These are phyloP conservation scores for Choristoneura fumiferana DNA, from an alignment of 1,140 invertebrate species.

Conservation along the genomic window DNA sequence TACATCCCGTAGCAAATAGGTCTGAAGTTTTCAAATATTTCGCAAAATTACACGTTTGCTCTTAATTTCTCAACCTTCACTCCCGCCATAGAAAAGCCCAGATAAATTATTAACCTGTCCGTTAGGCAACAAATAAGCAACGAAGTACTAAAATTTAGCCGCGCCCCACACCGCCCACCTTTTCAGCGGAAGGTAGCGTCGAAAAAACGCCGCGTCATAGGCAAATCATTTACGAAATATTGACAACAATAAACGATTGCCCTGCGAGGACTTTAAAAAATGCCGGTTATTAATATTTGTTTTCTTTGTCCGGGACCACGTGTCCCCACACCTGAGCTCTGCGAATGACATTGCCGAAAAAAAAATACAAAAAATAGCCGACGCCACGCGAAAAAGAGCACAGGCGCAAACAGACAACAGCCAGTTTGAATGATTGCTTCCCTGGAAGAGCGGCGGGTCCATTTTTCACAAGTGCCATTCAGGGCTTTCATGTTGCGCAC, in stretches of 20 bases:
- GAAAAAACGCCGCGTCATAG: constrained; percentile 70
- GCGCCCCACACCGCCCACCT: constrained; percentile 48
- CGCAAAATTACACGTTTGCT: no score
- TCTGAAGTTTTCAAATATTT: no score
- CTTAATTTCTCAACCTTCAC: no score
- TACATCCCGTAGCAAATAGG: no score
- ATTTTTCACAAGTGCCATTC: constrained; percentile 78
- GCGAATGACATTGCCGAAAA: constrained; percentile 71
- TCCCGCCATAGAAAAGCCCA: background rate
- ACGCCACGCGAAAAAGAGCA: constrained; percentile 67
- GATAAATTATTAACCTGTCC: constrained; percentile 57
- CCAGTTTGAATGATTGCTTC: constrained; percentile 77
- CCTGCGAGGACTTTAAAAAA: constrained; percentile 71
- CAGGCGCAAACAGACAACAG: constrained; percentile 75
- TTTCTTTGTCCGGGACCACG: constrained; percentile 71
- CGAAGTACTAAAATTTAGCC: constrained; percentile 59
- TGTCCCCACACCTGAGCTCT: constrained; percentile 73
- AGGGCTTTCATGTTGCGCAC: constrained; percentile 71
- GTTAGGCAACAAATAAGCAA: constrained; percentile 74
- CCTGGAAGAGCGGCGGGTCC: constrained; percentile 76
- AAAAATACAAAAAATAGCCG: constrained; percentile 67
- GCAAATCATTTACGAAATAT: constrained; percentile 77
- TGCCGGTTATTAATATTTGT: constrained; percentile 75
- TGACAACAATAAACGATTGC: constrained; percentile 73
- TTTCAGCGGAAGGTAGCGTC: constrained; percentile 39